Base-by-base conservation (phyloP, 2,888 invertebrate species). In the Xestia xanthographa region DNA sequence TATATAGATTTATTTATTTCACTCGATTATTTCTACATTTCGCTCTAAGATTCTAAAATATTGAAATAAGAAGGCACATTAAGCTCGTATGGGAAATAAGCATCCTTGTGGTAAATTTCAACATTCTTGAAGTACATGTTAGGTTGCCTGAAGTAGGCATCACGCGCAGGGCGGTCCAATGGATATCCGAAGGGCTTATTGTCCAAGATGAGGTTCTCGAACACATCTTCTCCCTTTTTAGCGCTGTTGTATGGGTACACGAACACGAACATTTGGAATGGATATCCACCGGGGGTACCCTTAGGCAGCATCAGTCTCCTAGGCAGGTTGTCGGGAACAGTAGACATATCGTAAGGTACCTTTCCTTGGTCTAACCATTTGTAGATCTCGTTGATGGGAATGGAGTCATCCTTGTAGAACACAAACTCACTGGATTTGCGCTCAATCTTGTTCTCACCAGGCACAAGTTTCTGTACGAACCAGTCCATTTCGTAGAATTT, bases 291-390 rank as follows among this genome's bases (percentile, higher is more conserved):
- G 63, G 94, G 94, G 87, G 96, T 97, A 90, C 98, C 98, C 91
- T 97, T 98, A 63, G 98, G 98, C 79, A 98, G 92, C 90, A 98
- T 94, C 69, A 98, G 95, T 84, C 98, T 97, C 77, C 97, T 96
- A 5, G 98, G 98, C 95, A 97, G 97, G 72, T 97, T 97, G 83
- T 97, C 97, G 87, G 97, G 96, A 63, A 95, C 93, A 81, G 96
- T 95, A 72, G 95, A 95, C 92, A 96, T 96, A 85, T 97, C 96
- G 85, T 95, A 87, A 22, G 97, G 97, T 89, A 97, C 96, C 83
- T 94, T 88, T 66, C 92, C 92, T 83, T 97, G 97, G n/a, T 95
- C 93, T 86, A 97, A 94, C 67, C 97, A 95, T 78, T 97, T 96
- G 92, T 97, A 97, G 72, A 98, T 93, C 75, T 97, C 96, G 50